Conservation (phyloP, 2,113 vertebrate species). For the Microtus ochrogaster region DNA sequence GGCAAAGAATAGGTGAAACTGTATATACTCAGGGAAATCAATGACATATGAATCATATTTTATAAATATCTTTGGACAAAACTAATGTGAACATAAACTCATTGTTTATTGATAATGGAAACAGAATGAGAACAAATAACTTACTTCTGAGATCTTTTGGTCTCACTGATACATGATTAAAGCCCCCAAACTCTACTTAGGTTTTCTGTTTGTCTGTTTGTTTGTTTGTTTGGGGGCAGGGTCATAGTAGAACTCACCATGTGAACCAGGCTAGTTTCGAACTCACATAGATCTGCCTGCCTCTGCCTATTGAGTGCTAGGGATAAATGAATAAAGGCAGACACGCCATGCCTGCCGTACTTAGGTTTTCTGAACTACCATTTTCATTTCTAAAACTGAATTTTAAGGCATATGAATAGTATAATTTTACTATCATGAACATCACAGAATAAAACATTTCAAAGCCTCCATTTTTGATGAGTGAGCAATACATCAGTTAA, state of each 20-base stretch:
- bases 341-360: background rate
- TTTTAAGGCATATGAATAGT: background rate
- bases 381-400: conserved; percentile 8
- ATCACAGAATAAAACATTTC: background rate
- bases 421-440: background rate
- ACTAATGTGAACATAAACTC: background rate
- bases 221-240: background rate
- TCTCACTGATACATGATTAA: background rate
- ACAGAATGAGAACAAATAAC: background rate
- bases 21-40: background rate
- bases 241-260: background rate
- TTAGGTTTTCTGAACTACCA: background rate
- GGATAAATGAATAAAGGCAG: background rate
- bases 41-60: background rate
- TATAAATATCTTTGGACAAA: background rate
- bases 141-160: background rate
- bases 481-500: background rate
- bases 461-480: background rate
- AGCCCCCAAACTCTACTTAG: background rate
- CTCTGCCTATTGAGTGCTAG: background rate
- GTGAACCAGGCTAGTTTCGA: background rate
- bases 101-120: background rate
- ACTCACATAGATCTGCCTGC: background rate
- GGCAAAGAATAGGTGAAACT: background rate
- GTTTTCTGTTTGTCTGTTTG: background rate